A percentile compares a stretch with the other conserved stretches of the same genome.
These are phyloP conservation scores for Heliconius nattereri DNA, from an alignment of 1,140 invertebrate species.

Conservation along the genomic window DNA sequence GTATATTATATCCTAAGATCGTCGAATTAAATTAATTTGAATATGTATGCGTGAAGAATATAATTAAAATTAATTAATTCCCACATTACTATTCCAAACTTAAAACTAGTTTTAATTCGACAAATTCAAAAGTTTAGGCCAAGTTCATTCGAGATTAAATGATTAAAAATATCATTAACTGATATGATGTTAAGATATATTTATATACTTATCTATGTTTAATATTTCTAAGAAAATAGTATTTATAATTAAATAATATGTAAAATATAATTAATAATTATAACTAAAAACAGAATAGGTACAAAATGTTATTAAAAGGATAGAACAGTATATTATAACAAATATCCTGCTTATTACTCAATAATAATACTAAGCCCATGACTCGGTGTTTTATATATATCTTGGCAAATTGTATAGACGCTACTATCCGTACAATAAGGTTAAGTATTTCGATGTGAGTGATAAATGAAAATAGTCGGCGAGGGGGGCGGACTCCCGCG, in stretches of 20 bases:
- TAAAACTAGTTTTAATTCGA: conserved; percentile 21
- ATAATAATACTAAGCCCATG: not conserved
- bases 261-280: not conserved
- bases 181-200: not conserved
- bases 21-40: not conserved
- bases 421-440: conserved; percentile 42
- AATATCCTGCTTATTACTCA: not conserved
- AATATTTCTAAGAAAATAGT: not conserved
- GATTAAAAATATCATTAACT: conserved; percentile 9
- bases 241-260: not conserved
- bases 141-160: conserved; percentile 18
- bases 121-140: conserved; percentile 6
- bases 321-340: not conserved
- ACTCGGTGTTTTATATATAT: conserved; percentile 1
- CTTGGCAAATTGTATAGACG: conserved; percentile 16
- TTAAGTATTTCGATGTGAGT: conserved; percentile 54
- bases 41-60: conserved; percentile 13
- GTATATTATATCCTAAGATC: not conserved
- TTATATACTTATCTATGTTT: not conserved
- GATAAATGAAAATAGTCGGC: conserved; percentile 79
- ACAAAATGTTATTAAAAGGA: not conserved
- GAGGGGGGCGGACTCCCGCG: conserved; percentile 71
- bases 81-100: conserved; percentile 33
- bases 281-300: not conserved
- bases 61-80: conserved; percentile 38